These are phyloP conservation scores for Chionoecetes opilio DNA, from an alignment of 1,140 invertebrate species.

Conservation along the genomic window DNA sequence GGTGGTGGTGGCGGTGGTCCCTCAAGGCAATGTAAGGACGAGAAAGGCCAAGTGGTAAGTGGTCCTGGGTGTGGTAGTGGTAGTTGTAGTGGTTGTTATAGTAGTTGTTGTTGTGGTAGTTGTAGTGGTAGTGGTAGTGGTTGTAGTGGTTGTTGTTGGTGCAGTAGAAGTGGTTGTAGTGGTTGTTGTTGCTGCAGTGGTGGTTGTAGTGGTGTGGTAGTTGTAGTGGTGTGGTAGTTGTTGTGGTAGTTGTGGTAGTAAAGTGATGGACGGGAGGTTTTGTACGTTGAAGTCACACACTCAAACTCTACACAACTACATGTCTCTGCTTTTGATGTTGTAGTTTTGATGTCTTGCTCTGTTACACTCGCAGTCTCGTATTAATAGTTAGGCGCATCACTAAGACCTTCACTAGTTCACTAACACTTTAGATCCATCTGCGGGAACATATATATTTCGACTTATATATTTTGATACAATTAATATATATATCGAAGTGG, in stretches of 20 bases:
- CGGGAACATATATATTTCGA: too few relatives aligned
- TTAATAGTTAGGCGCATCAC: neutral
- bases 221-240: neutral
- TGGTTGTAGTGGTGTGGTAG: neutral
- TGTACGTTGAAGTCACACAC: neutral
- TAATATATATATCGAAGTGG: too few relatives aligned
- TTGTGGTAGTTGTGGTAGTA: neutral
- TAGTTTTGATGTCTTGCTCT: neutral
- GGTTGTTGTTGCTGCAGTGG: too few relatives aligned
- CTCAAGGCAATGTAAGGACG: neutral
- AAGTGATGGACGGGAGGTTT: slow-evolving; percentile 18
- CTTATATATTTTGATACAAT: too few relatives aligned
- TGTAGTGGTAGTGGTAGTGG: too few relatives aligned
- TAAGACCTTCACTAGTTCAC: neutral
- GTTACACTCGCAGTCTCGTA: neutral
- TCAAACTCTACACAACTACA: neutral
- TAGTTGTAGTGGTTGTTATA: too few relatives aligned
- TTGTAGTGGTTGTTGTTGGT: too few relatives aligned
- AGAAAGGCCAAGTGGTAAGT: neutral
- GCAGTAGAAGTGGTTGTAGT: too few relatives aligned
- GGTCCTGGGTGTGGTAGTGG: neutral
- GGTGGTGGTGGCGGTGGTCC: neutral
- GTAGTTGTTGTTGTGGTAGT: too few relatives aligned
- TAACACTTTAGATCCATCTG: neutral
- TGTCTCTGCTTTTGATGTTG: neutral